phyloP scores from a whole-genome alignment of 1,140 invertebrate genomes.

The Drosophila seguyi region DNA sequence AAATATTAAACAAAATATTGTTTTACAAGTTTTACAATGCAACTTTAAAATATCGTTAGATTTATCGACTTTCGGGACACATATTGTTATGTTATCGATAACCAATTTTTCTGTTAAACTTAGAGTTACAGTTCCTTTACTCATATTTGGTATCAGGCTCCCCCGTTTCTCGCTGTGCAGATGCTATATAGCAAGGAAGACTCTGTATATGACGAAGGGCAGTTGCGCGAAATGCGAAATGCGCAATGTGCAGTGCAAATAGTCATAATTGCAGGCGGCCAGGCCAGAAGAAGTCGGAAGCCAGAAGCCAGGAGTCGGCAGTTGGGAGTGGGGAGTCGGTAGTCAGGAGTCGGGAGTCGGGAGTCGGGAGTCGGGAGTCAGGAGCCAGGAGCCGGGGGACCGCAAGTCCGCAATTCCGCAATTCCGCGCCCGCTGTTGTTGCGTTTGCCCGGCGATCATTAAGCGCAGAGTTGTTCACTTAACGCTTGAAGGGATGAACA shows the following conservation, averaged over 20 bases:
- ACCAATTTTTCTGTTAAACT: background rate
- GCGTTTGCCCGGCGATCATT: slow-evolving; percentile 60
- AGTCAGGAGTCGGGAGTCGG: background rate
- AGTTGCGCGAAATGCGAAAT: slow-evolving; percentile 63
- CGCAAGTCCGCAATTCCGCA: background rate
- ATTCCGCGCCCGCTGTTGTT: slow-evolving; percentile 20
- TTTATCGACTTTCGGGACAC: background rate
- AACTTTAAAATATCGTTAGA: background rate
- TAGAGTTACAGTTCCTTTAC: background rate
- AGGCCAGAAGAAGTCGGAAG: slow-evolving; percentile 24
- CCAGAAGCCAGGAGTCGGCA: slow-evolving; percentile 2
- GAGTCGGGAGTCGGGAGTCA: background rate
- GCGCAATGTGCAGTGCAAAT: slow-evolving; percentile 74
- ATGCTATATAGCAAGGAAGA: slow-evolving; percentile 3
- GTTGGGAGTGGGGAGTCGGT: background rate
- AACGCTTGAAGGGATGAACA: slow-evolving; percentile 78
- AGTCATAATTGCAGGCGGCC: slow-evolving; percentile 75
- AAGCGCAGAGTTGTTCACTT: slow-evolving; percentile 78
- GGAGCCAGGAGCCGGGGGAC: background rate
- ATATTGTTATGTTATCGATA: no score
- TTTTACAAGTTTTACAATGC: no score
- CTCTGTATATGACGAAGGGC: slow-evolving; percentile 6
- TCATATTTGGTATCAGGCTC: background rate
- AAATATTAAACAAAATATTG: no score
- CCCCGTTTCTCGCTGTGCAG: slow-evolving; percentile 4